Evolutionary conservation across 64 coral and sea anemone species (phyloP), one percentile per base, ranked within the genome.

Genomic region (Cladopsammia gracilis): DNA sequence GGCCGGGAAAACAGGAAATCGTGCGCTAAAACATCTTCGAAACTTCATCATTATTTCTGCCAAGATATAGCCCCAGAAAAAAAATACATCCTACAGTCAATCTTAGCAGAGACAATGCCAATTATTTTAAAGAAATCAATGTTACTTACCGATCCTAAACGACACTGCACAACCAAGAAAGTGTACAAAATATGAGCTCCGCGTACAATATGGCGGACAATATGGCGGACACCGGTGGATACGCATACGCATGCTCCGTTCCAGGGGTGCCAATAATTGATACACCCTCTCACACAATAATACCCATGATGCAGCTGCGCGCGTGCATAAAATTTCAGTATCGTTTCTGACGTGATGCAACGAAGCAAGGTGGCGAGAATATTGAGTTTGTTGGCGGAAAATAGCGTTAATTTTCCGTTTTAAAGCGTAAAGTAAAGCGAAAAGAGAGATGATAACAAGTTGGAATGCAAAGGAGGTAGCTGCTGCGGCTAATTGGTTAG

Each of bases 401-500:
- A 51, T 42, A 20, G 20, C 3, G 9, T 42, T 34, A 56, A 48
- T 78, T 71, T 26, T 56, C 4, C 54, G 48, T 79, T 71, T 25
- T 57, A 43, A 76, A 10, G 5, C 71, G 13, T 18, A 57, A 43
- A 5, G 14, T 16, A 25, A 67, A 47, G 46, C 13, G 0, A 50
- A 47, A 68, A 51, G 61, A 67, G 45, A 67, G 59, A 93, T 93
- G 91, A 93, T 93, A 76, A 45, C 91, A 65, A 85, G 82, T 58
- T 93, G 82, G 91, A 86, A 86, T 47, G 71, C 88, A 1, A 91
- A 78, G 83, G 89, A 95, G 20, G 47, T 91, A 25, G 86, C 88
- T 61, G 94, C 94, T 44, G 89, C 94, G 34, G 83, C 89, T 3
- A 83, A 83, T 25, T 95, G 94, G 94, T 95, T 70, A 91, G 94